These are phyloP conservation scores for Bombus vancouverensis DNA, from an alignment of 1,140 invertebrate genomes.

Conservation along the genomic window DNA sequence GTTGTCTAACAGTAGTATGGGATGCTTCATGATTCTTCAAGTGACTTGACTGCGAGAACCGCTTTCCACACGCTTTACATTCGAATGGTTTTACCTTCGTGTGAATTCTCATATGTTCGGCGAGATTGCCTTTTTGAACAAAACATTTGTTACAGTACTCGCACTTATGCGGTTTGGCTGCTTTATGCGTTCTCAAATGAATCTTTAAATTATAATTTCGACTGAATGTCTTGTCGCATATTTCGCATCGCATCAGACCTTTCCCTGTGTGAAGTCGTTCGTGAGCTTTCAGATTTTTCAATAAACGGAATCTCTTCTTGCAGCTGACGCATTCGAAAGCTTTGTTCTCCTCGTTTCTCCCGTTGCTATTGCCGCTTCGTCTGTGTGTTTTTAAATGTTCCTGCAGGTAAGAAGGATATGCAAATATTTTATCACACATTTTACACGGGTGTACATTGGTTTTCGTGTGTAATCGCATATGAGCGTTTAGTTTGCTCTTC, in stretches of 20 bases:
- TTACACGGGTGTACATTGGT: conserved; percentile 77
- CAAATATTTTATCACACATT: conserved; percentile 80
- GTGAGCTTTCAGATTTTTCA: conserved; percentile 77
- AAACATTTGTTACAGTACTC: conserved; percentile 82
- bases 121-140: conserved; percentile 81
- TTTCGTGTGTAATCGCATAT: conserved; percentile 76
- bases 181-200: conserved; percentile 77
- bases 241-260: conserved; percentile 75
- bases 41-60: conserved; percentile 78
- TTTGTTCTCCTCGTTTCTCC: conserved; percentile 15
- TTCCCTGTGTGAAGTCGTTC: conserved; percentile 77
- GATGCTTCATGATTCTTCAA: conserved; percentile 79
- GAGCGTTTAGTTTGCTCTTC: conserved; percentile 79
- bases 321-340: conserved; percentile 76
- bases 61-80: conserved; percentile 81
- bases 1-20: conserved; percentile 76
- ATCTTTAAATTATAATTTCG: conserved; percentile 77
- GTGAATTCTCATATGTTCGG: conserved; percentile 82
- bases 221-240: conserved; percentile 82
- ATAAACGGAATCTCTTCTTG: conserved; percentile 74
- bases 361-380: conserved; percentile 38
- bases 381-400: conserved; percentile 78
- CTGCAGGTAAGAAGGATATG: conserved; percentile 79
- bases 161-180: conserved; percentile 80
- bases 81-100: conserved; percentile 83